Percentiles rank a stretch among this genome's conserved stretches.
Evolutionary conservation across 2,888 invertebrate species (phyloP).

Genomic region (Amiota communis): DNA sequence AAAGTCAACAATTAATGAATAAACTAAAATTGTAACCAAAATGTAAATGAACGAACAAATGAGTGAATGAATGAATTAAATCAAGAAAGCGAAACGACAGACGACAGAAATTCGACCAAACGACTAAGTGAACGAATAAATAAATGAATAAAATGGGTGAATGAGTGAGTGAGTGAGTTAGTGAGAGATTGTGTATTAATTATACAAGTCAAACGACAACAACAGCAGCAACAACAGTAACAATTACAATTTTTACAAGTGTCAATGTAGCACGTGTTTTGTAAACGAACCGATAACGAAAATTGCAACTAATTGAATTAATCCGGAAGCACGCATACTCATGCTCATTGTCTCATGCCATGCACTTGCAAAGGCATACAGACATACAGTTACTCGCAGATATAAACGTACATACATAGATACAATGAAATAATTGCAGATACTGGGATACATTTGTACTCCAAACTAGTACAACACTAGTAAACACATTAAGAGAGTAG

Average conservation of each 20-base stretch:
- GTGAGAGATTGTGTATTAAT: neutral
- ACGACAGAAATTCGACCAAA: too few relatives aligned
- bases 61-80: slow-evolving; percentile 1
- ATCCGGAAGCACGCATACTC: slow-evolving; percentile 46
- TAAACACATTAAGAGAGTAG: neutral
- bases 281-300: slow-evolving; percentile 53
- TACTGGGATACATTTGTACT: too few relatives aligned
- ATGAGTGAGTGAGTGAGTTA: neutral
- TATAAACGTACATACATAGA: neutral
- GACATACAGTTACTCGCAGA: slow-evolving; percentile 28
- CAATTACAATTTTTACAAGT: slow-evolving; percentile 54
- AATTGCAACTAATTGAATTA: slow-evolving; percentile 62
- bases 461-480: neutral
- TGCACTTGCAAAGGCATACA: neutral
- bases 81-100: neutral
- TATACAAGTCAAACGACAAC: neutral
- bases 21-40: neutral
- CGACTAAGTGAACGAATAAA: neutral
- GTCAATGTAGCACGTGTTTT: slow-evolving; percentile 48
- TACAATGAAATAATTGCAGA: neutral
- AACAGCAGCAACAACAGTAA: too few relatives aligned
- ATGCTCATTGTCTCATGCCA: slow-evolving; percentile 12
- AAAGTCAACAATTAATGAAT: too few relatives aligned
- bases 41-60: slow-evolving; percentile 5
- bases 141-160: neutral